Evolutionary conservation across 2,113 vertebrate genomes (phyloP), one percentile per base, ranked within the genome.

Genomic region (Urocolius indicus): DNA sequence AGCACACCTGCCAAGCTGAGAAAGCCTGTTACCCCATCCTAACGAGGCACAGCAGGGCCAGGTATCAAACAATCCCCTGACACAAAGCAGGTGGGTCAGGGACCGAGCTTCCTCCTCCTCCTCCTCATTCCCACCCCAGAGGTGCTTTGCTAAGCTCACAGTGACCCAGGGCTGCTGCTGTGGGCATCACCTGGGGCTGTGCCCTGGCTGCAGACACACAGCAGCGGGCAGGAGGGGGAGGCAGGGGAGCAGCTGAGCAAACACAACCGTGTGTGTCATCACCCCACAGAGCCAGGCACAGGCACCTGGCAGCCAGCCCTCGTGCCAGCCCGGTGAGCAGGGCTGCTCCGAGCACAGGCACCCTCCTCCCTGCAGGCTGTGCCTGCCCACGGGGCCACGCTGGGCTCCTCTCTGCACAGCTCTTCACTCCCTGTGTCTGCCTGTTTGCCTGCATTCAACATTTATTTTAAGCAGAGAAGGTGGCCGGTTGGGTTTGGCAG

Each of bases 301-400:
- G 84, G 73, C 65, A 46, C 68, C 59, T 77, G 87, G 74, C 72
- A 36, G 49, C 21, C 36, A 92, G 79, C 77, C 48, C 66, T 78
- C 27, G 72, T 61, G 72, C 2, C 5, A 46, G 84, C 41, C 36
- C 45, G 11, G 43, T 29, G 61, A n/a, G 26, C 48, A 86, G 32
- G 51, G 4, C 3, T 5, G 43, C 17, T 52, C 48, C 18, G 11
- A 41, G 38, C 38, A 59, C 54, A 13, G 34, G 16, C 14, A 59
- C 30, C 41, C 4, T 1, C 2, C 32, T 34, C 36, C 49, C 51
- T 1, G 15, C 43, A 18, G 0, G 0, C 10, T 1, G 7, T 12
- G 14, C 34, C n/a, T 85, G 74, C 51, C 74, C 62, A 21, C 1
- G 0, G 72, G 21, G 21, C 6, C 43, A 74, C 0, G 1, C 36